phyloP scores from a whole-genome alignment of 2,113 vertebrate species.

The Origma solitaria region DNA sequence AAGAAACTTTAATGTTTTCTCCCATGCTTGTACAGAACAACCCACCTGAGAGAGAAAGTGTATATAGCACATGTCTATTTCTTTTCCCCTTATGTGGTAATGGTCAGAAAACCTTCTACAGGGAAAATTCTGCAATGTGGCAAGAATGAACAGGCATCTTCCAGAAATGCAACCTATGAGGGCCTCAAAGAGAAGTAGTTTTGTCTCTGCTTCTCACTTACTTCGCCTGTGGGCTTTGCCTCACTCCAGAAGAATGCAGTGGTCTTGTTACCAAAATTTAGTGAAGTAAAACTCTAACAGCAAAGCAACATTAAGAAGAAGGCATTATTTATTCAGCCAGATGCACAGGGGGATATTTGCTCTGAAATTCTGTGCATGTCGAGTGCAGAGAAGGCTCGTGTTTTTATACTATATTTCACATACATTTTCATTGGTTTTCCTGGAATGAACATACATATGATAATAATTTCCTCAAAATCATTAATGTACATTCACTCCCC shows the following conservation, averaged over 20 bases:
- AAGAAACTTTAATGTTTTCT: neutral
- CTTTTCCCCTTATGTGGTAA: neutral
- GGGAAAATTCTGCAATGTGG: neutral
- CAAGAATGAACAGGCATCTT: neutral
- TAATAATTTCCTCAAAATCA: neutral
- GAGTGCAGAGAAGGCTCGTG: neutral
- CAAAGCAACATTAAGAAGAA: neutral
- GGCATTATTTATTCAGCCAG: neutral
- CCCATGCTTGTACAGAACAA: neutral
- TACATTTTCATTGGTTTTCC: neutral
- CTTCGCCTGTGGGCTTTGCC: neutral
- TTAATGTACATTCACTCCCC: neutral
- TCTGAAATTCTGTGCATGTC: neutral
- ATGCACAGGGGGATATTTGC: neutral
- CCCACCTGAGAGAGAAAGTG: neutral
- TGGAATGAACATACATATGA: neutral
- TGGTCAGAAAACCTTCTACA: neutral
- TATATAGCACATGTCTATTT: rapidly evolving
- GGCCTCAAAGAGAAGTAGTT: neutral
- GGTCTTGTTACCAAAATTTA: neutral
- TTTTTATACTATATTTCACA: neutral
- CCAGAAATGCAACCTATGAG: neutral
- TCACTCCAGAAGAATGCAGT: neutral
- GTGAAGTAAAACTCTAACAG: neutral
- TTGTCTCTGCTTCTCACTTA: neutral